phyloP scores from a whole-genome alignment of 2,888 invertebrate species.

The Sesamia inferens region DNA sequence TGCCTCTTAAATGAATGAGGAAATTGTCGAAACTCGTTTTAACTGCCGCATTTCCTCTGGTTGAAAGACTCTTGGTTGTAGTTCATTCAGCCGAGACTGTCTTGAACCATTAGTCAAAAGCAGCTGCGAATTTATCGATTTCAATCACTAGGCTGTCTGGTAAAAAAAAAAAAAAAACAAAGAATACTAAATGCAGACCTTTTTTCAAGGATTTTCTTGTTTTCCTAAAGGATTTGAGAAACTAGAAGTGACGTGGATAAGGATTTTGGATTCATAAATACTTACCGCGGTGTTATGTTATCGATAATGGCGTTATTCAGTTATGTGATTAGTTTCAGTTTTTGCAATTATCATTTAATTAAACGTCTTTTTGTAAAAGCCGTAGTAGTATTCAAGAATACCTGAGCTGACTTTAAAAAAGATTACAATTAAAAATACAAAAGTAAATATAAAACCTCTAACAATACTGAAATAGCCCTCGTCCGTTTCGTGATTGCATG shows the following conservation, averaged over 20 bases:
- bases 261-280: neutral
- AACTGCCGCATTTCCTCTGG: slow-evolving; percentile 42
- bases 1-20: slow-evolving; percentile 45
- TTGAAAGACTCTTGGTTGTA: slow-evolving; percentile 46
- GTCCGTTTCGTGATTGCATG: slow-evolving; percentile 68
- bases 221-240: slow-evolving; percentile 1
- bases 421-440: neutral
- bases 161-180: slow-evolving; percentile 29
- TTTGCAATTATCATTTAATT: neutral
- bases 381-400: neutral
- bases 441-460: slow-evolving; percentile 32
- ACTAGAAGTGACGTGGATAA: neutral
- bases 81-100: slow-evolving; percentile 49
- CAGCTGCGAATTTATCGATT: slow-evolving; percentile 66
- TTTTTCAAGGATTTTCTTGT: slow-evolving; percentile 4
- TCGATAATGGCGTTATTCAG: neutral
- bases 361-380: neutral
- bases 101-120: slow-evolving; percentile 64
- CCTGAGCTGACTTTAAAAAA: neutral
- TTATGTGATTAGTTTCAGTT: neutral
- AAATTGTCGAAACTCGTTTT: slow-evolving; percentile 46
- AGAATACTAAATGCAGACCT: slow-evolving; percentile 15
- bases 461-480: slow-evolving; percentile 46
- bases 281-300: neutral
- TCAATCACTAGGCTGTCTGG: slow-evolving; percentile 38